Base-by-base conservation (phyloP, 1,140 invertebrate species). In the Luehdorfia chinensis region DNA sequence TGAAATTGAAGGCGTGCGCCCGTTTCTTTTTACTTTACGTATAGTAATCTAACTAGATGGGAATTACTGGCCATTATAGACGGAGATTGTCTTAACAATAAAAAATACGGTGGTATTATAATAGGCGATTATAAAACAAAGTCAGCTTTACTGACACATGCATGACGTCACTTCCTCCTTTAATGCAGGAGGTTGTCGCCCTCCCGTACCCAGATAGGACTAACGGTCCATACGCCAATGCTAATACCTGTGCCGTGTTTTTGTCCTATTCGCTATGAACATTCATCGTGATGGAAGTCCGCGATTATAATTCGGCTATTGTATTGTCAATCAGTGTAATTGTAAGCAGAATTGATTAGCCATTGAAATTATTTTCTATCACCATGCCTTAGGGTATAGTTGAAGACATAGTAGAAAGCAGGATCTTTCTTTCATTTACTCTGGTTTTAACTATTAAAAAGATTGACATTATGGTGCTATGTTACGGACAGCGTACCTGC, bases 211-310 rank as follows among this genome's bases (percentile, higher is more conserved):
- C 21, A 43, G 39, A 12, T 28, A 16, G 25, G 7, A 16, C 14
- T 43, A 43, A 43, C 39, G 39, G 39, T 15, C 39, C 25, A 43
- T 43, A 13, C 15, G 27, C 39, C 23, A 30, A 43, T 43, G 39
- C 27, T 43, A 43, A 43, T 43, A 12, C 2, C 11, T 33, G 8
- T 30, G 25, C 39, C 27, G 21, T 43, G 39, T 43, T 43, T 43
- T 30, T 16, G 25, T 39, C 36, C 36, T 39, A 39, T 19, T 9
- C 11, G 12, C 19, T 14, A 13, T 12, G 36, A 25, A 39, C 25
- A 25, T 19, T 9, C 36, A 5, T 25, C 19, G 19, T 2, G 13
- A 27, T 4, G 36, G 36, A 39, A 21, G 36, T 14, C 11, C 8
- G 21, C 6, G 12, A 18, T 43, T 43, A 37, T 11, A 43, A 28